phyloP scores from a whole-genome alignment of 2,797 vertebrate species.

The Myotis myotis region DNA sequence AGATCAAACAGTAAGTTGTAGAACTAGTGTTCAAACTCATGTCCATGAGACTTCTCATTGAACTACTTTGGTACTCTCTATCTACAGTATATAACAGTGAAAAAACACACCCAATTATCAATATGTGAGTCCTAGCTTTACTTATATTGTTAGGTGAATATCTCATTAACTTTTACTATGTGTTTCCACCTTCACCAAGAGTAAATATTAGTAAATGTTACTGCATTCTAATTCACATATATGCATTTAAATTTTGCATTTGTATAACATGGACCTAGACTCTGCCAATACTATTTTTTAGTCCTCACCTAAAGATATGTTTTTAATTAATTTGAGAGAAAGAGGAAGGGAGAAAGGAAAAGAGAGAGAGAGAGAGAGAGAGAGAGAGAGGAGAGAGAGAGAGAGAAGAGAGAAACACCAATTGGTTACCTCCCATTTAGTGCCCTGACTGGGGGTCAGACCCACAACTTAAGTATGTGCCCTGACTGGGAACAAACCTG shows the following conservation, averaged over 20 bases:
- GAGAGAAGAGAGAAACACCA: not conserved
- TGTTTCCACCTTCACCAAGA: not conserved
- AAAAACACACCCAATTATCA: not conserved
- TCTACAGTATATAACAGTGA: not conserved
- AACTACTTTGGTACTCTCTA: not conserved
- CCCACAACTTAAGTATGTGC: not conserved
- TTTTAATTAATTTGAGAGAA: not conserved
- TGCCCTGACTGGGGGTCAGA: not conserved
- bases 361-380: too few relatives aligned
- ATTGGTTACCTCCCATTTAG: not conserved
- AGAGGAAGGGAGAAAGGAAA: not conserved
- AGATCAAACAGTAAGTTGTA: not conserved
- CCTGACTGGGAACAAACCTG: not conserved
- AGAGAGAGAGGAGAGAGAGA: not conserved
- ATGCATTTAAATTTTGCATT: not conserved
- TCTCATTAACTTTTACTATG: not conserved
- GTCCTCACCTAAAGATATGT: not conserved
- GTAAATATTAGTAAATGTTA: slow-evolving; percentile 13
- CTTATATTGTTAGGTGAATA: not conserved
- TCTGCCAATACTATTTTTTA: not conserved
- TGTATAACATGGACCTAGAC: not conserved
- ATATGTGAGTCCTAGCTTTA: not conserved
- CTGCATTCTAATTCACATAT: not conserved
- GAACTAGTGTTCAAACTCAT: not conserved
- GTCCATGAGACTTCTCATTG: not conserved